phyloP scores from a whole-genome alignment of 2,797 vertebrate species.

The Chlorospingus flavigularis region DNA sequence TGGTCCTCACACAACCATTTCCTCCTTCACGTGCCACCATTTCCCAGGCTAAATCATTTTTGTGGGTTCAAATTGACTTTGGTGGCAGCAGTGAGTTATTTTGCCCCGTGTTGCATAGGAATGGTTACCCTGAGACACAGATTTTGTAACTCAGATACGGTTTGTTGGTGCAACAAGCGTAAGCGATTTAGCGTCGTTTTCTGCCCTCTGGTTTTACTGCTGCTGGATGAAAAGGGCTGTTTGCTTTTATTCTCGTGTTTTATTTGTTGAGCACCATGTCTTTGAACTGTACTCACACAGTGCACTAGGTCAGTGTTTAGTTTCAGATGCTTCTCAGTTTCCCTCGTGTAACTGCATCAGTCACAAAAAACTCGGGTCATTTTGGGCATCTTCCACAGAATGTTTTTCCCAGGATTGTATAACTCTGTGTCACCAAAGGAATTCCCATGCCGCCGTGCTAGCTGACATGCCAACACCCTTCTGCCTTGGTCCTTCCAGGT shows the following conservation, averaged over 20 bases:
- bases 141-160: conserved; percentile 38
- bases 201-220: conserved; percentile 65
- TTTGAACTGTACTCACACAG: neutral
- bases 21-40: neutral
- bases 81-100: conserved; percentile 35
- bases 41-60: conserved; percentile 38
- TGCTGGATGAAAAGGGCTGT: conserved; percentile 50
- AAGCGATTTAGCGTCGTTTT: conserved; percentile 59
- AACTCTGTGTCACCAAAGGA: neutral
- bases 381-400: neutral
- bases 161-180: conserved; percentile 50
- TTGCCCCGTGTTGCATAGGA: conserved; percentile 21
- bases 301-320: neutral
- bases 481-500: neutral
- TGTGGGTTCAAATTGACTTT: conserved; percentile 29
- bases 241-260: conserved; percentile 57
- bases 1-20: neutral
- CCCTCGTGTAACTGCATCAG: neutral
- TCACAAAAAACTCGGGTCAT: neutral
- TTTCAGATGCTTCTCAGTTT: neutral
- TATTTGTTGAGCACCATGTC: conserved; percentile 13
- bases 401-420: fast-evolving
- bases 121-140: conserved; percentile 62
- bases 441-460: neutral
- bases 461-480: neutral